A percentile compares a stretch with the other conserved stretches of the same genome.
phyloP scores from a whole-genome alignment of 2,888 invertebrate genomes.

The Orchesellides sinensis region DNA sequence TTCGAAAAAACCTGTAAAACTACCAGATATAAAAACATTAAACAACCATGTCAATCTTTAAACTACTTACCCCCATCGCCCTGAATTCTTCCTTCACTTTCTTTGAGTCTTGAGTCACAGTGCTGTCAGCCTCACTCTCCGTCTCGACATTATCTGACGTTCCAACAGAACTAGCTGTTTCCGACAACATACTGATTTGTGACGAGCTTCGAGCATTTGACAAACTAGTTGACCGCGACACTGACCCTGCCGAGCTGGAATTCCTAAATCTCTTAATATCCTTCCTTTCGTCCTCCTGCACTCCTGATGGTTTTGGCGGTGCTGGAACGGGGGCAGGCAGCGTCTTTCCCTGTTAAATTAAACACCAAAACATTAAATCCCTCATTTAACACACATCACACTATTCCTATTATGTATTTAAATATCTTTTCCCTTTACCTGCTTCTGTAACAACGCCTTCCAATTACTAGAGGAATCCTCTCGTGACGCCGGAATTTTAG shows the following conservation, averaged over 20 bases:
- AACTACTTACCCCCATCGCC: conserved; percentile 36
- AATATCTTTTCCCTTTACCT: conserved; percentile 38
- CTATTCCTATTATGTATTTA: neutral
- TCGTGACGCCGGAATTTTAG: conserved; percentile 24
- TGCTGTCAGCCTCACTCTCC: conserved; percentile 10
- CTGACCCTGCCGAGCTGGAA: conserved; percentile 11
- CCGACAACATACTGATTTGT: conserved; percentile 31
- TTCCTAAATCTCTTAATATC: conserved; percentile 14
- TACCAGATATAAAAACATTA: too few relatives aligned
- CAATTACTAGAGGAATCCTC: conserved; percentile 57
- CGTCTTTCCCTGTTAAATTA: neutral
- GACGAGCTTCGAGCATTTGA: conserved; percentile 21
- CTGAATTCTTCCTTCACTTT: conserved; percentile 48
- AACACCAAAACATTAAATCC: neutral
- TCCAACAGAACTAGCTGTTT: conserved; percentile 8
- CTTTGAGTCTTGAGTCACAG: conserved; percentile 1
- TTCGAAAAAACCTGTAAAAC: neutral
- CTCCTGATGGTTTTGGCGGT: neutral
- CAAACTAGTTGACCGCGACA: too few relatives aligned
- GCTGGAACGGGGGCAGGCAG: neutral
- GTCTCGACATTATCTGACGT: conserved; percentile 7
- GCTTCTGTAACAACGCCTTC: conserved; percentile 39
- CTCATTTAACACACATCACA: neutral
- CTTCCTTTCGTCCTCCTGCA: neutral
- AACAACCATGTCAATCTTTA: too few relatives aligned